phyloP scores from a whole-genome alignment of 2,888 invertebrate species.

The Drosophila conformis region DNA sequence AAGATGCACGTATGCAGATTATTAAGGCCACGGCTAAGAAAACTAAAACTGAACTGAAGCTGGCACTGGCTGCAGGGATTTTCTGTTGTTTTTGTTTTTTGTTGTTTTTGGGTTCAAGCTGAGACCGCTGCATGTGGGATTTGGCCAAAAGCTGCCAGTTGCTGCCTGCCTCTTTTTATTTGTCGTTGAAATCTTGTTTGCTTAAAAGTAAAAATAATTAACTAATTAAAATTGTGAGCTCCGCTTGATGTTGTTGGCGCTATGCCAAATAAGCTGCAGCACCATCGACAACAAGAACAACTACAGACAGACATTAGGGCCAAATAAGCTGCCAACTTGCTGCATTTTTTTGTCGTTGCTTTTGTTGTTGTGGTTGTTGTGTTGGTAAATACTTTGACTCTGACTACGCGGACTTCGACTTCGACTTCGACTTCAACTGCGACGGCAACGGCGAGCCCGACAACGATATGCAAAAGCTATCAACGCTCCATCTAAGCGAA shows the following conservation, averaged over 20 bases:
- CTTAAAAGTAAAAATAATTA: constrained; percentile 82
- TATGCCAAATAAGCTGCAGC: constrained; percentile 40
- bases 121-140: constrained; percentile 34
- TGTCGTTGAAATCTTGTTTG: constrained; percentile 79
- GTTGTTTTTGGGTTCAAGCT: constrained; percentile 21
- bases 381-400: constrained; percentile 74
- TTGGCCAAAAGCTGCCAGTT: constrained; percentile 18
- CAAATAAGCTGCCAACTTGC: constrained; percentile 76
- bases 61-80: constrained; percentile 51
- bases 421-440: constrained; percentile 38
- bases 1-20: constrained; percentile 82
- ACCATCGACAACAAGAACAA: constrained; percentile 28
- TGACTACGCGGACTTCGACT: constrained; percentile 34
- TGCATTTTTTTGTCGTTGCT: constrained; percentile 23
- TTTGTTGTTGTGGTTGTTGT: constrained; percentile 20
- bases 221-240: constrained; percentile 81
- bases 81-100: constrained; percentile 1
- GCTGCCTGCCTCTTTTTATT: constrained; percentile 53
- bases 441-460: constrained; percentile 42
- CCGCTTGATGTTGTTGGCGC: constrained; percentile 57
- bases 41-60: constrained; percentile 37
- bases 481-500: constrained; percentile 70
- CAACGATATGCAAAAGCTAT: constrained; percentile 80
- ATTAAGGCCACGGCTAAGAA: constrained; percentile 60
- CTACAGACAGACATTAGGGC: constrained; percentile 69